phyloP scores from a whole-genome alignment of 2,113 vertebrate species.

The Pelusios castaneus region DNA sequence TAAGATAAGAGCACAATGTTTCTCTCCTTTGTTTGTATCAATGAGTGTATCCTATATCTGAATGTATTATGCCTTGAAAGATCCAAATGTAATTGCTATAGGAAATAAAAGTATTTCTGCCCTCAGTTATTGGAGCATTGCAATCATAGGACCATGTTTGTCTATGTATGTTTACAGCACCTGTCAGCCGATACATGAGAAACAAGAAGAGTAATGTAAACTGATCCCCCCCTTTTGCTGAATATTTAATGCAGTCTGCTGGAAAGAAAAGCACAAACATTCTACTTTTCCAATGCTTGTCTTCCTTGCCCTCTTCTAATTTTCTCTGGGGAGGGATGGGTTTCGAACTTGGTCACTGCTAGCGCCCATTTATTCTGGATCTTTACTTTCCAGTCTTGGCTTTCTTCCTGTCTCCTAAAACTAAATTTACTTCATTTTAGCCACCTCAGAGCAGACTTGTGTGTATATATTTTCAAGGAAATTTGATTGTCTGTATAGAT shows the following conservation, averaged over 20 bases:
- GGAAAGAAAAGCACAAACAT: conserved; percentile 83
- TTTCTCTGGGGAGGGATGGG: conserved; percentile 85
- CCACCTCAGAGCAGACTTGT: conserved; percentile 90
- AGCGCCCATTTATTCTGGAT: conserved; percentile 84
- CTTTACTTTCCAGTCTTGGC: conserved; percentile 80
- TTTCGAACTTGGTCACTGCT: conserved; percentile 83
- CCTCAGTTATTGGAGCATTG: conserved; percentile 65
- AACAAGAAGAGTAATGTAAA: conserved; percentile 92
- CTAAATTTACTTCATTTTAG: conserved; percentile 91
- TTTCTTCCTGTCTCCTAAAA: conserved; percentile 91
- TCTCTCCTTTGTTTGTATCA: neutral
- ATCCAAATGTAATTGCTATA: conserved; percentile 29
- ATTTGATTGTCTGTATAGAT: conserved; percentile 91
- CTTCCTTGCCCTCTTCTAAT: conserved; percentile 82
- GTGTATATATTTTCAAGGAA: conserved; percentile 93
- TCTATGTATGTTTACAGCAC: conserved; percentile 93
- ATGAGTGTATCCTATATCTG: neutral
- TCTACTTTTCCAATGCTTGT: conserved; percentile 82
- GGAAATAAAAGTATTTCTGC: conserved; percentile 69
- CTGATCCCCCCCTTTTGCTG: conserved; percentile 83
- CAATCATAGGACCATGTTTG: conserved; percentile 81
- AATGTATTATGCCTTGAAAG: neutral
- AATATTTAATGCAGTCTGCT: conserved; percentile 89
- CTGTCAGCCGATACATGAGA: conserved; percentile 90
- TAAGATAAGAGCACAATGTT: neutral